Base-by-base conservation (phyloP, 2,888 invertebrate genomes). In the Cryptocephalus primarius region DNA sequence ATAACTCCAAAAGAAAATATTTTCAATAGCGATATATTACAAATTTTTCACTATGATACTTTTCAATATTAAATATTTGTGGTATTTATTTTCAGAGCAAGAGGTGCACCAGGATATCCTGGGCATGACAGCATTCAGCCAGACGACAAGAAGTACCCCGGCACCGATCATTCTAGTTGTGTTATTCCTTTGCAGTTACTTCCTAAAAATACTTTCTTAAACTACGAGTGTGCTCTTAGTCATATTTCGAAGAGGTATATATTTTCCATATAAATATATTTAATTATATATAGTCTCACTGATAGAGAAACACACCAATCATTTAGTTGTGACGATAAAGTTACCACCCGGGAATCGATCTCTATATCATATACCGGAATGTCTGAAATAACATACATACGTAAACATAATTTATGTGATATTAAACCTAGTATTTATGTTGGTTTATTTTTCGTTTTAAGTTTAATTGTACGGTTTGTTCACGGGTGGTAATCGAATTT, bases 121-220 rank as follows among this genome's bases (percentile, higher is more conserved):
- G 32, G 50, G 50, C 10, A 45, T 48, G 34, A 22, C 50, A 9
- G 36, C 36, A 6, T 39, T 48, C 2, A 48, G 40, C 22, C 31
- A 44, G 8, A 48, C 39, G 11, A 41, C 46, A 40, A 39, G 9
- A 9, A 9, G 31, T 33, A 11, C 12, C 39, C 33, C 44, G 8
- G 33, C 34, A 39, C 42, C 33, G 36, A 32, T 43, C 11, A 32
- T 40, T 10, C n/a, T 32, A 9, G 13, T 33, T 32, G 31, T 47
- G n/a, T 40, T 42, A 8, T 39, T 45, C 34, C 32, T 45, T 33
- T 43, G 44, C 40, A 36, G 36, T 12, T 36, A 12, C 12, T 11
- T 36, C 36, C 12, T 36, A 36, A 53, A 52, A 45, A 48, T 54
- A 50, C 49, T 58, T 48, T 59, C 49, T 49, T 57, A 56, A 58